Base-by-base conservation (phyloP, 2,888 invertebrate genomes). In the Ornithoptera priamus region DNA sequence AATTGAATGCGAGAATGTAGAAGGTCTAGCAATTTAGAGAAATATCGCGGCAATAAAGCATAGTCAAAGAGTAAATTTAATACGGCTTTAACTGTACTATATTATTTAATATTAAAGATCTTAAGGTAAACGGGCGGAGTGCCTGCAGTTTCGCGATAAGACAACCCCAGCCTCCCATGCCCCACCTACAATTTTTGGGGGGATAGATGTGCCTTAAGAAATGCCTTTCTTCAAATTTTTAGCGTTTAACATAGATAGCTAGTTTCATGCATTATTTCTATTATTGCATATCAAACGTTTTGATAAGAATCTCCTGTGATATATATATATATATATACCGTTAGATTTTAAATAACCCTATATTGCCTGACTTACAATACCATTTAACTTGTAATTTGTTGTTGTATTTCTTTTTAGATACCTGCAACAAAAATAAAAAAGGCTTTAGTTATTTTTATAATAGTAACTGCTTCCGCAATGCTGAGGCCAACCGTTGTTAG, bases 31-130 rank as follows among this genome's bases (percentile, higher is more conserved):
- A 70, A 71, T 68, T 72, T 70, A 68, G 75, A 75, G 74, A 72
- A 66, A 72, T 67, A 75, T 67, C 75, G 72, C 74, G 73, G 71
- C 77, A 78, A 88, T 90, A 88, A 88, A 87, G 77, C 83, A 88
- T 82, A 72, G 76, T 76, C 73, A 75, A 78, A 77, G 78, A 79
- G 76, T 85, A 82, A 77, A 82, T 86, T 87, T 84, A 85, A 88
- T 81, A 75, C 78, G 81, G 87, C 82, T 89, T 86, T 87, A 89
- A 89, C 85, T 88, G 87, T 88, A 86, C 82, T 90, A 88, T 90
- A 88, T 90, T 91, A 89, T 91, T 92, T 90, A 91, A 91, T 92
- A 92, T 92, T 92, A 92, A 90, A 91, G 89, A 91, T 92, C 90
- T 90, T 89, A 91, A 92, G 92, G 92, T 92, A 89, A 90, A 85